Conservation (phyloP, 2,888 invertebrate genomes). For the Dendrolimus houi region DNA sequence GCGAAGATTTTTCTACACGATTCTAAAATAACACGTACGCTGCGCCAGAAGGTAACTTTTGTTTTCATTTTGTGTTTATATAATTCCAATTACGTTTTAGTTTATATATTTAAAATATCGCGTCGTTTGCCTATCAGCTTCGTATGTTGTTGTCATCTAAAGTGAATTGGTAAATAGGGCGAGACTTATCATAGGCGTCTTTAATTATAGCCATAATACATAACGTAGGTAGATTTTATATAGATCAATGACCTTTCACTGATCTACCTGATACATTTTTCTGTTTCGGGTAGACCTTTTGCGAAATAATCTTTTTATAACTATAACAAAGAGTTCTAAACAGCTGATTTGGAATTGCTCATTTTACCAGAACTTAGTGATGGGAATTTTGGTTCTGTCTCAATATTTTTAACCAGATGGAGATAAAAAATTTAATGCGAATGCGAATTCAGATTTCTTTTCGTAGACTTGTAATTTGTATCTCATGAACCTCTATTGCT, state of each 20-base stretch:
- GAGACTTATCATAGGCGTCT: background rate
- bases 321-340: too few relatives aligned
- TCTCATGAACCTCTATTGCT: too few relatives aligned
- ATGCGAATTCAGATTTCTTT: too few relatives aligned
- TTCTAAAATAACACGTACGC: conserved; percentile 57
- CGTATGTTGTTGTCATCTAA: background rate
- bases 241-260: background rate
- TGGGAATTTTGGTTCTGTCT: too few relatives aligned
- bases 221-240: background rate
- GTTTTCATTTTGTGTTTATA: conserved; percentile 26
- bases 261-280: too few relatives aligned
- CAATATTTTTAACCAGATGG: too few relatives aligned
- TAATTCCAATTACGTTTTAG: conserved; percentile 12
- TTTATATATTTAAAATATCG: background rate
- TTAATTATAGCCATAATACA: background rate
- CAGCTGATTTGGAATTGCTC: too few relatives aligned
- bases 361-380: too few relatives aligned
- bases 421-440: too few relatives aligned
- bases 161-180: background rate
- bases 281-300: too few relatives aligned
- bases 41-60: conserved; percentile 58
- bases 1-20: conserved; percentile 38
- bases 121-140: background rate
- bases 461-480: too few relatives aligned
- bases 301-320: too few relatives aligned